Percentiles rank a stretch among this genome's conserved stretches.
Conservation (phyloP, 1,140 invertebrate species). For the Nasonia vitripennis region DNA sequence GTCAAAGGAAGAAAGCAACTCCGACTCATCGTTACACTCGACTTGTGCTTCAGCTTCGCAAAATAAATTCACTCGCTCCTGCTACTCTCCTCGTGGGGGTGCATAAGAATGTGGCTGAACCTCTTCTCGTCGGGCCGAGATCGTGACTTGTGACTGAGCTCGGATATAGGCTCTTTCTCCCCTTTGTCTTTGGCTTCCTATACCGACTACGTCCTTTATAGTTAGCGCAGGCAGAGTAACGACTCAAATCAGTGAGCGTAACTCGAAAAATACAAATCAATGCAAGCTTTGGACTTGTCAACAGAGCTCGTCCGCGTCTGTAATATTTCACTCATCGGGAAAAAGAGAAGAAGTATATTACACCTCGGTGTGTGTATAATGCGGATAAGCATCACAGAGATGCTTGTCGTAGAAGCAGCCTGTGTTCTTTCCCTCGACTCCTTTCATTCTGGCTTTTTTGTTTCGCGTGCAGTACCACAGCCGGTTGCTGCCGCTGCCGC, state of each 20-base stretch:
- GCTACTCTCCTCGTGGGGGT: constrained; percentile 17
- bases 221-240: too few species aligned
- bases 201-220: neutral
- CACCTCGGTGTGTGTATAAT: neutral
- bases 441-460: neutral
- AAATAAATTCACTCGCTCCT: neutral
- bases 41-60: neutral
- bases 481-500: neutral
- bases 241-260: too few species aligned
- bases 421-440: neutral
- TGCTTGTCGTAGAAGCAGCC: neutral
- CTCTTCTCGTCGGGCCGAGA: constrained; percentile 40
- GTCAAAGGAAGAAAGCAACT: too few species aligned
- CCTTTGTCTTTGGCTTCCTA: constrained; percentile 26
- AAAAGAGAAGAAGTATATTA: too few species aligned
- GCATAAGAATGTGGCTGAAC: constrained; percentile 54
- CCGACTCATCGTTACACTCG: neutral
- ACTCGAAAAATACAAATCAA: neutral
- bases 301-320: neutral
- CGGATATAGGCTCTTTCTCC: neutral
- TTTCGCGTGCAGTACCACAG: constrained; percentile 5
- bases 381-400: neutral
- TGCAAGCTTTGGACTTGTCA: neutral
- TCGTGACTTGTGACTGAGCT: constrained; percentile 50
- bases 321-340: neutral